These are phyloP conservation scores for Lepisosteus osseus DNA, from an alignment of 2,113 vertebrate genomes.

Conservation along the genomic window DNA sequence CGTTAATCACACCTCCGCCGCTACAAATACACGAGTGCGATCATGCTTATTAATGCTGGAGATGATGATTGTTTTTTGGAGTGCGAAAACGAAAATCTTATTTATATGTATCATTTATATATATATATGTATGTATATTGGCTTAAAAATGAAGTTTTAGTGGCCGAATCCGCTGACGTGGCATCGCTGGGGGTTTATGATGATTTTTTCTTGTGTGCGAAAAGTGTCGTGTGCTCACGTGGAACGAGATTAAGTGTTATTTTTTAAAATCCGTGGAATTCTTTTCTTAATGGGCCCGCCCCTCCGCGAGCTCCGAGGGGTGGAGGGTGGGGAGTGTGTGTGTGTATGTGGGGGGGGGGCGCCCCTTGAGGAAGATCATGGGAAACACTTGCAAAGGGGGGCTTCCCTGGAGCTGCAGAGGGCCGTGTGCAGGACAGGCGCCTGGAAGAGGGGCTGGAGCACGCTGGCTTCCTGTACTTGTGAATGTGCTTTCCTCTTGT, in stretches of 20 bases:
- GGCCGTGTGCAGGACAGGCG: no score
- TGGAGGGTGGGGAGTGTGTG: no score
- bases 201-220: background rate
- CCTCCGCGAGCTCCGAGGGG: no score
- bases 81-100: background rate
- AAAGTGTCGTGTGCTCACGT: conserved; percentile 9
- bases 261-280: conserved; percentile 21
- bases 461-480: no score
- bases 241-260: conserved; percentile 13
- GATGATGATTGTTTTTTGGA: conserved; percentile 9
- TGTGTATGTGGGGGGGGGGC: no score
- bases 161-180: conserved; percentile 2
- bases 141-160: conserved; percentile 5
- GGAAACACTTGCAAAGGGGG: no score
- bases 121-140: conserved; percentile 17
- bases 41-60: conserved; percentile 24
- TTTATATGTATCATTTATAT: conserved; percentile 11
- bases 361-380: no score
- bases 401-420: no score
- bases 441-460: no score
- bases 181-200: conserved; percentile 7
- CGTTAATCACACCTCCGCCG: no score
- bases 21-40: no score
- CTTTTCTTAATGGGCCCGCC: background rate
- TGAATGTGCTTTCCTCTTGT: no score